Percentiles rank a stretch among this genome's conserved stretches.
Conservation (phyloP, 2,888 invertebrate genomes). For the Perithous albicinctus region DNA sequence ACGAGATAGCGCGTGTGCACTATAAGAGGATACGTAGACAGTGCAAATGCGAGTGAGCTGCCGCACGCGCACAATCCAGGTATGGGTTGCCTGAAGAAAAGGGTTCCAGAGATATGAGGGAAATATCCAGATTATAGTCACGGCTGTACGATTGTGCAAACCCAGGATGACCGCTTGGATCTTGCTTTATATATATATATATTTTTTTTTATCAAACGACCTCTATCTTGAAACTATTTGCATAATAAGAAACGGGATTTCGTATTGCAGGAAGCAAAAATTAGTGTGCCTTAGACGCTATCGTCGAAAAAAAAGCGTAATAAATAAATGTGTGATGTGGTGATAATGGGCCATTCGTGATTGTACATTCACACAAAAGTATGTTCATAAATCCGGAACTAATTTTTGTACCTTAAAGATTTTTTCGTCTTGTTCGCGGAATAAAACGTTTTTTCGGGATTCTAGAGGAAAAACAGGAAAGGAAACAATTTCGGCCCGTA, state of each 20-base stretch:
- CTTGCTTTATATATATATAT: not conserved
- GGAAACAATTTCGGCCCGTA: too few species aligned
- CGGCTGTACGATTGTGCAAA: slow-evolving; percentile 11
- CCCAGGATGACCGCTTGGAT: not conserved
- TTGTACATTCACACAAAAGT: not conserved
- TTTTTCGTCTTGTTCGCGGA: too few species aligned
- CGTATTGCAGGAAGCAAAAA: not conserved
- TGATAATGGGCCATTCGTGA: not conserved
- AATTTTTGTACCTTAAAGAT: not conserved
- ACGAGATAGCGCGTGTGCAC: slow-evolving; percentile 52
- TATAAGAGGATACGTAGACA: slow-evolving; percentile 4
- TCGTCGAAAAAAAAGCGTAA: not conserved
- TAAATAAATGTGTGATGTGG: not conserved
- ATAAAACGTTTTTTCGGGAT: not conserved
- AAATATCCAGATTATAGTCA: slow-evolving; percentile 23
- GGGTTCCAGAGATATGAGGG: slow-evolving; percentile 18
- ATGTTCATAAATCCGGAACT: not conserved
- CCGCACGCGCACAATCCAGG: not conserved
- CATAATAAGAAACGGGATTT: not conserved
- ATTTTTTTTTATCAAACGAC: slow-evolving; percentile 9
- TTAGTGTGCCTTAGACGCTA: not conserved
- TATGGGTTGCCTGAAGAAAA: slow-evolving; percentile 1
- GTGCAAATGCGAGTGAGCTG: not conserved
- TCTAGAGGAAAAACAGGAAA: not conserved
- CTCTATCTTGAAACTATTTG: not conserved